phyloP scores from a whole-genome alignment of 2,113 vertebrate species.

The Oplegnathus fasciatus region DNA sequence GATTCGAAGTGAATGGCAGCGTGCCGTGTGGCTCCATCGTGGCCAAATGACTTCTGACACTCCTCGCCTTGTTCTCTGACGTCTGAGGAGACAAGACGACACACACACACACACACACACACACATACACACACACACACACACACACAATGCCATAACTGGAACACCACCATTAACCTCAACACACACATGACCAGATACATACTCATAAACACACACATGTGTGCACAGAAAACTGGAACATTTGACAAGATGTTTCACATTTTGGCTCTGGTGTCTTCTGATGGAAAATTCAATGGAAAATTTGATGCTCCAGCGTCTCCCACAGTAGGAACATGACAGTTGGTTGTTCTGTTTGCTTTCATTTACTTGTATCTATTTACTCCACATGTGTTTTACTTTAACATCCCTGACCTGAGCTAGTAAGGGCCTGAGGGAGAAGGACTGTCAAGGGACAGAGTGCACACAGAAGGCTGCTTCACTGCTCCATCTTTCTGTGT shows the following conservation, averaged over 20 bases:
- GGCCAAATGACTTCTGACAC: constrained; percentile 85
- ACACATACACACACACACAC: constrained; percentile 35
- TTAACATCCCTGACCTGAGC: constrained; percentile 75
- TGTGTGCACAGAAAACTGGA: constrained; percentile 27
- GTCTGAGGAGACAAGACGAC: constrained; percentile 70
- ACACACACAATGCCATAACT: constrained; percentile 27
- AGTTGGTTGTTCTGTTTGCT: constrained; percentile 62
- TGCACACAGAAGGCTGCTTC: constrained; percentile 23
- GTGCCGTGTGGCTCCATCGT: constrained; percentile 72
- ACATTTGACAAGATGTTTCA: constrained; percentile 57
- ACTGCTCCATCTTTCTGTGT: constrained; percentile 12
- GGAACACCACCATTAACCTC: constrained; percentile 32
- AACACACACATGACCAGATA: constrained; percentile 33
- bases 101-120: constrained; percentile 44
- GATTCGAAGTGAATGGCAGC: constrained; percentile 82
- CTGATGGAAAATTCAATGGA: constrained; percentile 58
- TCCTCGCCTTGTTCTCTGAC: constrained; percentile 79
- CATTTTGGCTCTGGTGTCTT: constrained; percentile 41
- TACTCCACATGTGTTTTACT: constrained; percentile 73
- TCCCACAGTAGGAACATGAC: constrained; percentile 45
- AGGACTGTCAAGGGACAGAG: constrained; percentile 43
- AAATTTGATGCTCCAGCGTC: constrained; percentile 54
- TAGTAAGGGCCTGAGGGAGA: constrained; percentile 44
- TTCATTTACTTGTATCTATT: constrained; percentile 70
- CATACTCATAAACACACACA: constrained; percentile 12